Percentiles rank a stretch among this genome's conserved stretches.
These are phyloP conservation scores for Brienomyrus brachyistius DNA, from an alignment of 2,113 vertebrate genomes.

Conservation along the genomic window DNA sequence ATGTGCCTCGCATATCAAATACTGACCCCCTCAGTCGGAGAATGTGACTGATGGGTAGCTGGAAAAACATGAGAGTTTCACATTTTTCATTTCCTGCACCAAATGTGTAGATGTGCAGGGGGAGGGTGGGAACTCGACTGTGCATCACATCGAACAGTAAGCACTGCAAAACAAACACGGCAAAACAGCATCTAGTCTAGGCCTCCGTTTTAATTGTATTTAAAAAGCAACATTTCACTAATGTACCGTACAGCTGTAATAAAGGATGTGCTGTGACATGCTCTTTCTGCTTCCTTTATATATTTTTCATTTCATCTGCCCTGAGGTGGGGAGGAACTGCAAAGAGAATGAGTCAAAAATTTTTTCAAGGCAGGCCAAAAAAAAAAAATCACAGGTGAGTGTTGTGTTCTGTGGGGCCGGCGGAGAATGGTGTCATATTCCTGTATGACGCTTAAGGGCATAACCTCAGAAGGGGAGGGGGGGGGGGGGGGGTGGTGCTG, in stretches of 20 bases:
- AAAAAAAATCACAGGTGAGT: background rate
- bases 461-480: background rate
- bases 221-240: background rate
- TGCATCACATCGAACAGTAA: background rate
- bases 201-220: background rate
- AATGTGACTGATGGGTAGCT: background rate
- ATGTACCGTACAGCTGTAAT: background rate
- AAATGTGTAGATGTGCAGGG: background rate
- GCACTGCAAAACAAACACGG: background rate
- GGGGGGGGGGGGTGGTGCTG: background rate
- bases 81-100: background rate
- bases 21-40: background rate
- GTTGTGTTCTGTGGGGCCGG: background rate
- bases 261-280: background rate
- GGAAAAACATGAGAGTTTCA: background rate
- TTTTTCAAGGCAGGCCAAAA: background rate
- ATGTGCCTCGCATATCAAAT: background rate
- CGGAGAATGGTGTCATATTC: background rate
- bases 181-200: background rate
- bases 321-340: background rate
- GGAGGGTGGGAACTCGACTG: background rate
- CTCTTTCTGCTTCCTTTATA: background rate
- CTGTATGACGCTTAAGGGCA: background rate
- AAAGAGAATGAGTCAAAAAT: background rate
- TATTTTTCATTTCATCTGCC: background rate